Conservation (phyloP, 2,797 vertebrate species). For the Poecilia velifera region DNA sequence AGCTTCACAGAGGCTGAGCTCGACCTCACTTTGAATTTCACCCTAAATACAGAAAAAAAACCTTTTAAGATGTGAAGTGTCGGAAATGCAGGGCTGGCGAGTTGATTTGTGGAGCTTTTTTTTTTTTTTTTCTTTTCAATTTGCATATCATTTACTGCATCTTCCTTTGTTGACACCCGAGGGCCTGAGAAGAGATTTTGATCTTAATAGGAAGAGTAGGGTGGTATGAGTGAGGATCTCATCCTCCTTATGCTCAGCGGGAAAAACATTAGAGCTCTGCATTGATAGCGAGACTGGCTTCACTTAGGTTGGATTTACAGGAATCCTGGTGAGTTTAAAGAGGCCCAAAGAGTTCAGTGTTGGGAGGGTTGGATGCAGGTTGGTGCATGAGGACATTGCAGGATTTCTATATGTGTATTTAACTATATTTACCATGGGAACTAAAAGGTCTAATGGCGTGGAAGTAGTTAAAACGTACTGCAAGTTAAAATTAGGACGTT, state of each 20-base stretch:
- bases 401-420: constrained; percentile 7
- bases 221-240: constrained; percentile 80
- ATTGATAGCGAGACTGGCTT: constrained; percentile 65
- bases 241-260: constrained; percentile 74
- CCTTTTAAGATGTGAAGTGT: constrained; percentile 77
- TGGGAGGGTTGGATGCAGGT: constrained; percentile 44
- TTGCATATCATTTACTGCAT: constrained; percentile 88
- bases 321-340: constrained; percentile 60
- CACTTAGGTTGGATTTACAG: constrained; percentile 65
- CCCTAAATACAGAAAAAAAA: constrained; percentile 75
- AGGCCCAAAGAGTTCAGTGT: constrained; percentile 39
- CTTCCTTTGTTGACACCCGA: constrained; percentile 86
- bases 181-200: constrained; percentile 83
- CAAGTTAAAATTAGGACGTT: constrained; percentile 17
- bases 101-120: constrained; percentile 77
- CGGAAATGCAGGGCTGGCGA: constrained; percentile 75
- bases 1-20: constrained; percentile 59
- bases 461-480: background rate
- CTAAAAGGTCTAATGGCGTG: background rate
- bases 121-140: constrained; percentile 75
- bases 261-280: constrained; percentile 75
- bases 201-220: constrained; percentile 85
- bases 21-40: constrained; percentile 76
- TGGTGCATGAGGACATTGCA: constrained; percentile 12
- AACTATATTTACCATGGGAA: background rate